phyloP scores from a whole-genome alignment of 2,113 vertebrate genomes.

The Etheostoma spectabile region DNA sequence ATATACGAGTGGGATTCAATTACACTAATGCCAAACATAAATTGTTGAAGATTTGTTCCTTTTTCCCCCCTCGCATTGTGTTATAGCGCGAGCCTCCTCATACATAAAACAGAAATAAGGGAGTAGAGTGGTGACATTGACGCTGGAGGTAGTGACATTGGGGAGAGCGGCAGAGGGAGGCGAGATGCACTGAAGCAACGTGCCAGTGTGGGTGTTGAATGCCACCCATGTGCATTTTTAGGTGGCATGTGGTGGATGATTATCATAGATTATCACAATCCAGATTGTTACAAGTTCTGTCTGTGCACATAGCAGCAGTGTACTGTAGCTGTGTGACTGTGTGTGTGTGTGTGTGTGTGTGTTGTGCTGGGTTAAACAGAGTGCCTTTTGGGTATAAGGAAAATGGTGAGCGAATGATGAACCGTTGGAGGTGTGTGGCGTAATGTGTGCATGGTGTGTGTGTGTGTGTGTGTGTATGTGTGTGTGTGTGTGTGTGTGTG shows the following conservation, averaged over 20 bases:
- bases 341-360: constrained; percentile 36
- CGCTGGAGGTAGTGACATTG: constrained; percentile 81
- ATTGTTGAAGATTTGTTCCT: constrained; percentile 74
- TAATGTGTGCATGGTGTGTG: constrained; percentile 57
- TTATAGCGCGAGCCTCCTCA: constrained; percentile 46
- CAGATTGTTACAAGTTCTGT: constrained; percentile 85
- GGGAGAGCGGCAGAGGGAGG: constrained; percentile 69
- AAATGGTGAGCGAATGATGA: constrained; percentile 82
- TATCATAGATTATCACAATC: constrained; percentile 86
- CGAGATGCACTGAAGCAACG: constrained; percentile 67
- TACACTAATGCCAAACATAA: constrained; percentile 84
- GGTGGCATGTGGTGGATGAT: constrained; percentile 83
- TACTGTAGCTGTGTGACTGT: constrained; percentile 74
- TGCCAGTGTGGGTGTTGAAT: constrained; percentile 80
- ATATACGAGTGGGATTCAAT: constrained; percentile 82
- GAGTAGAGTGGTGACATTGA: constrained; percentile 78
- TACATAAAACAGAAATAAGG: constrained; percentile 73
- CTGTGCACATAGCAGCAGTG: constrained; percentile 77
- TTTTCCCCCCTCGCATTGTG: constrained; percentile 20
- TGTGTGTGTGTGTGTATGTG: constrained; percentile 57
- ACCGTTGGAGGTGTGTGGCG: constrained; percentile 78
- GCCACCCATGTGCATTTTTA: constrained; percentile 85
- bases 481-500: constrained; percentile 31
- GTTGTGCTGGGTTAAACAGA: constrained; percentile 74
- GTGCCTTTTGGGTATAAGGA: constrained; percentile 81